phyloP scores from a whole-genome alignment of 2,888 invertebrate genomes.

The Iselma pallidipennis region DNA sequence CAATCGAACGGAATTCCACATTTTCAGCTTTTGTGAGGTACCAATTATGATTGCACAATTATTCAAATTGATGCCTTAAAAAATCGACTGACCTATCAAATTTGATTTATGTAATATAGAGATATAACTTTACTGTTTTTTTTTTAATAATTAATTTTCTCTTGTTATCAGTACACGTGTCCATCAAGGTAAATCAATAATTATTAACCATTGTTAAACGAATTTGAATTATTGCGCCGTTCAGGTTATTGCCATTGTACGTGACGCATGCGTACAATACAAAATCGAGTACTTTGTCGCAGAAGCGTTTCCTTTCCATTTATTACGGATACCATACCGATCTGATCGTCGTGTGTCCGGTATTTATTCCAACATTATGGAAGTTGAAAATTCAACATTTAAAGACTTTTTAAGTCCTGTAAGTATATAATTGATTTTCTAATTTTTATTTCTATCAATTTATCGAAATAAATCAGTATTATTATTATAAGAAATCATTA shows the following conservation, averaged over 20 bases:
- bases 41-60: no score
- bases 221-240: constrained; percentile 34
- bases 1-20: no score
- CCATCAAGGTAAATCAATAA: background rate
- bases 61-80: no score
- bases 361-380: constrained; percentile 58
- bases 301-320: constrained; percentile 38
- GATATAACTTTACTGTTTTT: no score
- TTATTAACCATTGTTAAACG: background rate
- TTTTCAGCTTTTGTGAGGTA: no score
- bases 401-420: constrained; percentile 64
- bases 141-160: no score
- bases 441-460: constrained; percentile 31
- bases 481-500: constrained; percentile 5
- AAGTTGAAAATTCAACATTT: constrained; percentile 66
- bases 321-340: no score
- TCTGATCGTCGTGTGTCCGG: constrained; percentile 27
- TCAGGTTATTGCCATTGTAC: constrained; percentile 38
- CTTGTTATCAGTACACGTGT: no score
- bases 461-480: constrained; percentile 30
- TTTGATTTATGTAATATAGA: no score
- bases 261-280: constrained; percentile 65
- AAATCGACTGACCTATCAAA: no score
- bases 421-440: constrained; percentile 57
- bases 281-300: constrained; percentile 64